Conservation (phyloP, 2,113 vertebrate species). For the Crocuta crocuta region DNA sequence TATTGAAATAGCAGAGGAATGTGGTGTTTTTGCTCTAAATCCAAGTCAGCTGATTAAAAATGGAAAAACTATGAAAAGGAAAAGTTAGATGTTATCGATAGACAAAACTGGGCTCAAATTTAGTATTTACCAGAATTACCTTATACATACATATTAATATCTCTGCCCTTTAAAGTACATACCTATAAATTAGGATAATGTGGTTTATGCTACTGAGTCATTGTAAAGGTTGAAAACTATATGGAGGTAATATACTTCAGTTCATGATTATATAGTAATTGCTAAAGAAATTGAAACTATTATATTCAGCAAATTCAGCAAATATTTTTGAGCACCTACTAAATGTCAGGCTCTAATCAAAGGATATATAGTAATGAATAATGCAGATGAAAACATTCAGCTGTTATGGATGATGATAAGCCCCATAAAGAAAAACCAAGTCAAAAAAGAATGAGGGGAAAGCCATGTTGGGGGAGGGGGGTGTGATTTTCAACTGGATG, state of each 20-base stretch:
- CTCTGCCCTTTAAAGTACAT: slow-evolving; percentile 21
- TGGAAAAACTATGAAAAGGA: neutral
- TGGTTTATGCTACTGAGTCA: neutral
- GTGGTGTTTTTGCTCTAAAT: slow-evolving; percentile 10
- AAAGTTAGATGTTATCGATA: neutral
- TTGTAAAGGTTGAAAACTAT: neutral
- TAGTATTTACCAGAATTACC: neutral
- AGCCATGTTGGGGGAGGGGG: neutral
- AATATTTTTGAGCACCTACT: slow-evolving; percentile 9
- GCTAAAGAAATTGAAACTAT: slow-evolving; percentile 3
- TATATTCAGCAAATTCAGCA: neutral
- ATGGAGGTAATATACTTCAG: neutral
- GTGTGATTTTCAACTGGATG: neutral
- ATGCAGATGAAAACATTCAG: neutral
- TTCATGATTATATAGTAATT: neutral
- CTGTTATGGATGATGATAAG: neutral
- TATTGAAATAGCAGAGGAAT: neutral
- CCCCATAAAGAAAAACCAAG: neutral
- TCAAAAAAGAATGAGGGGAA: neutral
- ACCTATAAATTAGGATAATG: neutral
- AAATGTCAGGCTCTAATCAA: neutral
- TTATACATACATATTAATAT: neutral
- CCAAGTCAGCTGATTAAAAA: slow-evolving; percentile 36
- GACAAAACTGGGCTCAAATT: slow-evolving; percentile 35
- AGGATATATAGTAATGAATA: neutral